Base-by-base conservation (phyloP, 2,797 vertebrate species). In the Aplochiton taeniatus region DNA sequence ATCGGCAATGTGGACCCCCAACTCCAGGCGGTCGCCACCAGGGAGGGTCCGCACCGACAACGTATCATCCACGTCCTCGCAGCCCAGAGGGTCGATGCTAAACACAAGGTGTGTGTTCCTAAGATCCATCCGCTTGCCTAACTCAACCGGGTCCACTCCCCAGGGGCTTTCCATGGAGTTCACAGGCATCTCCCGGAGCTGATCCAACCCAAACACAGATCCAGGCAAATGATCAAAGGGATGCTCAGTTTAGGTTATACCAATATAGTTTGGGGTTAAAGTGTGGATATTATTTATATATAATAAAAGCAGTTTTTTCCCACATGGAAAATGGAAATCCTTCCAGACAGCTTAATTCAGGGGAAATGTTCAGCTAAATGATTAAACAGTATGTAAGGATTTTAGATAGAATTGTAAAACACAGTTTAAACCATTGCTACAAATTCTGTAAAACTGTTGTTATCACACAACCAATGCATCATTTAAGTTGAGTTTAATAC, bases 1-100 rank as follows among this genome's bases (percentile, higher is more conserved):
- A 0, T 99, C 97, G 0, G 98, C 96, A 10, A 99, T 99, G 83
- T 99, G 98, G 16, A 99, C 96, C 0, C 96, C 98, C 0, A 99
- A 91, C 83, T 99, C 98, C 7, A 99, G 86, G 4, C 70, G 65
- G 56, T 82, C 79, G 8, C 93, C 93, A 0, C 74, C 87, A 0
- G 76, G 81, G 4, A 98, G 83, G 16, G 70, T 50, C 16, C 92
- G 86, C 20, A 98, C 73, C 0, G 98, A 99, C 13, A 99, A 85
- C 0, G 96, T 81, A 19, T 99, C 98, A 5, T 99, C 98, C 49
- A 99, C 97, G 8, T 99, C 98, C 83, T 98, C 95, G 0, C 96
- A 99, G 79, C 94, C 96, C 61, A 64, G 83, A 0, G 97, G 96
- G 89, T 99, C 98, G n/a, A 99, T 95, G 90, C 97, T 99, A 90